Conservation (phyloP, 2,888 invertebrate species). For the Lithophane socia region DNA sequence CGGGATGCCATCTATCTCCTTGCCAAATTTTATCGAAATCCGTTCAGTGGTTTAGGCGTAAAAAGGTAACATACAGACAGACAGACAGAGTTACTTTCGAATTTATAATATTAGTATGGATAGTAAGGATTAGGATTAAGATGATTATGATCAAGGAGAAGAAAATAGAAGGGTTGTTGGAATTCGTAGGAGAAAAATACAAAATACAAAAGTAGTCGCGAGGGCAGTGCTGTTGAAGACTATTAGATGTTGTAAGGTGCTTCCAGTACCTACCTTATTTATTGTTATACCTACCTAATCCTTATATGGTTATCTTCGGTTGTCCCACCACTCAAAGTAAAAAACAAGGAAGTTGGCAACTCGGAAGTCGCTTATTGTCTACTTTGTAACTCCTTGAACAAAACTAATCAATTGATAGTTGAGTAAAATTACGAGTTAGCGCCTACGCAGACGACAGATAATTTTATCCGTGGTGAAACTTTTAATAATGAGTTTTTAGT, state of each 20-base stretch:
- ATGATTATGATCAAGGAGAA: neutral
- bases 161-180: neutral
- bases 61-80: too few species aligned
- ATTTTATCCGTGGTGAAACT: neutral
- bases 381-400: conserved; percentile 30
- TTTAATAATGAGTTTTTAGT: neutral
- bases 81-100: too few species aligned
- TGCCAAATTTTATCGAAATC: too few species aligned
- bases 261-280: neutral
- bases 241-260: neutral
- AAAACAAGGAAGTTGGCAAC: neutral
- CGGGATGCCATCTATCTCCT: too few species aligned
- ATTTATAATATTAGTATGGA: too few species aligned
- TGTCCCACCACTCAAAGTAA: neutral
- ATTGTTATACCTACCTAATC: neutral
- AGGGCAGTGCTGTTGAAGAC: neutral
- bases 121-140: neutral
- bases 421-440: conserved; percentile 10
- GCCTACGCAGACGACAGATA: conserved; percentile 3
- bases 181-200: neutral
- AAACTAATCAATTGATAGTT: conserved; percentile 33
- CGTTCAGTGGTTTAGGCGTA: too few species aligned
- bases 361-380: conserved; percentile 7
- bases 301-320: neutral
- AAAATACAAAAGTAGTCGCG: neutral